Conservation (phyloP, 23 tunicate species). For the Trididemnum miniatum region DNA sequence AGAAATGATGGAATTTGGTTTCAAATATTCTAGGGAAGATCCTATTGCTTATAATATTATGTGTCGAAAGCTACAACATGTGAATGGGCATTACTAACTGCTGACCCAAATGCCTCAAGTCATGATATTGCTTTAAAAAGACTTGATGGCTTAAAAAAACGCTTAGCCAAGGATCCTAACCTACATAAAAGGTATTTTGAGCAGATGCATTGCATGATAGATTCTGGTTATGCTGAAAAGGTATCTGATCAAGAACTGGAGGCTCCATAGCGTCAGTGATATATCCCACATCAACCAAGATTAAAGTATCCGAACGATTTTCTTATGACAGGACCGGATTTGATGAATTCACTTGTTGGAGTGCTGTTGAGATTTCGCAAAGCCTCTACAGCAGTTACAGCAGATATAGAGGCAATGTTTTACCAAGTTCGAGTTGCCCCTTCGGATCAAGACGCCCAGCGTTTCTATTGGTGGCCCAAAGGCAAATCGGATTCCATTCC, state of each 20-base stretch:
- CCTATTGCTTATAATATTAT: background rate
- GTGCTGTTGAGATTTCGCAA: background rate
- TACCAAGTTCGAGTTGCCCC: background rate
- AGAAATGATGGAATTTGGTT: background rate
- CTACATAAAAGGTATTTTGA: background rate
- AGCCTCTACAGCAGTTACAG: background rate
- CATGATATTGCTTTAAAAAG: background rate
- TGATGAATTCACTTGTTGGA: background rate
- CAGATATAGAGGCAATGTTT: background rate
- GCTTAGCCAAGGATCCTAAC: background rate
- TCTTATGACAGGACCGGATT: background rate
- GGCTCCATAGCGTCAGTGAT: background rate
- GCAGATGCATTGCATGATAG: background rate
- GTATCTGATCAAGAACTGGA: background rate
- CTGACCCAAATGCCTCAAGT: background rate
- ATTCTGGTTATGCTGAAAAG: background rate
- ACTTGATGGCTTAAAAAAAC: background rate
- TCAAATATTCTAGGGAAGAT: background rate
- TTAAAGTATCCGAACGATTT: background rate
- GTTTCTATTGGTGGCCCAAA: background rate
- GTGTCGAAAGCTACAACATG: background rate
- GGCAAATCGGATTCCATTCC: background rate
- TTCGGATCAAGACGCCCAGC: background rate
- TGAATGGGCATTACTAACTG: background rate
- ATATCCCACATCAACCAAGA: background rate